Evolutionary conservation across 2,797 vertebrate species (phyloP), one percentile per base, ranked within the genome.

Genomic region (Pelochelys cantorii): DNA sequence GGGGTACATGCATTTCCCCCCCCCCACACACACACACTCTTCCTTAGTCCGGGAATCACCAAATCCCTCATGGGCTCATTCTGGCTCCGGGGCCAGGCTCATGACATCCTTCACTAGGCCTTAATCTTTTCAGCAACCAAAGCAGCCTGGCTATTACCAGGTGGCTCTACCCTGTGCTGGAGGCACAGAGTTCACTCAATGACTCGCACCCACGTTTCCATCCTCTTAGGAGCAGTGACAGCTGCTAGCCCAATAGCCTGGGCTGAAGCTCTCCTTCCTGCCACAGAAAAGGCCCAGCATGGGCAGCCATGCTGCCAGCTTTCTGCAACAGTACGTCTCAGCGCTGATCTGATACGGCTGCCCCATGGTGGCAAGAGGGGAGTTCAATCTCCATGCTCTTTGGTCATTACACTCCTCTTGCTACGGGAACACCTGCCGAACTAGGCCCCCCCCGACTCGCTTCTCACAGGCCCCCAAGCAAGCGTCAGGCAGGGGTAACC

Each of bases 401-500:
- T 4, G 7, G 7, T 77, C 65, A 37, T 20, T 37, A 37, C 18
- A 29, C 4, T 52, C 25, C 27, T 5, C 25, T 9, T 48, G 23
- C 42, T 52, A 27, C 4, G 74, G 25, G 37, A 52, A 48, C 25
- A 25, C 74, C 42, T 52, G 42, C 14, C 25, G 27, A 29, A 23
- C 42, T 15, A 52, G 42, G 52, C 13, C 7, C 5, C 13, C 18
- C 2, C 23, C 18, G 12, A 74, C 29, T 34, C 10, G 2, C 1
- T 0, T 7, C 34, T 7, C 74, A 12, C 1, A 2, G 54, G 48
- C 22, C 31, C 37, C 25, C 68, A 29, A 3, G 55, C 1, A 2
- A 0, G 0, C 23, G 42, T 62, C 10, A 22, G 14, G 59, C 29
- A 48, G 48, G 8, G 13, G 22, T 34, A 20, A n/a, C 25, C 5